Evolutionary conservation across 2,797 vertebrate genomes (phyloP), one percentile per base, ranked within the genome.

Genomic region (Propithecus perrieri): DNA sequence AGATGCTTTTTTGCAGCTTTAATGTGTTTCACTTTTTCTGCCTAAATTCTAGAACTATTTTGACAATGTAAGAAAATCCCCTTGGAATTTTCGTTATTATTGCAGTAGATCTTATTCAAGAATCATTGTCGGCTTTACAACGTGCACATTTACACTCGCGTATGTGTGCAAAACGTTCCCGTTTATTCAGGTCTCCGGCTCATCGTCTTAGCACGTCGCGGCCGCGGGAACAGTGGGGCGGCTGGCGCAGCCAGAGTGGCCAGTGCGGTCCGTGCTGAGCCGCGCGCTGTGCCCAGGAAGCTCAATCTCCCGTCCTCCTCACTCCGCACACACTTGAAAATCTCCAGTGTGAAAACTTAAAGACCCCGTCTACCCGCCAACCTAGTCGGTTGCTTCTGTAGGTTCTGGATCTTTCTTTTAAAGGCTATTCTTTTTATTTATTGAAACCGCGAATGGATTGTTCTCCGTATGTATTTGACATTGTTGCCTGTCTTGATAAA

Each of bases 201-300:
- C 65, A 10, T 71, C 43, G 22, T 76, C 75, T 76, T 86, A 30
- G 57, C 81, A 28, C 0, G 4, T 4, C 46, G 67, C 17, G 74
- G 59, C 43, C 84, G 79, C 41, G 4, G 26, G 74, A 46, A 43
- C 43, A 53, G 55, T 0, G 41, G 26, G 53, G 3, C 33, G 8
- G 72, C 24, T 8, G 59, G 8, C 0, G 11, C 20, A 48, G 50
- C 61, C n/a, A 22, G n/a, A 7, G 1, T 0, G 3, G 41, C 24
- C 12, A 0, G 4, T 0, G 11, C 1, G 78, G 5, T 0, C 0
- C 10, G 0, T 0, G 10, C 6, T 0, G 20, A 1, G 43, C 30
- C 1, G 43, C 28, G 2, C 0, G 5, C 4, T 0, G 94, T 97
- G 43, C 88, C 89, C 72, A 3, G 46, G 61, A 81, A 24, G 48